A percentile compares a stretch with the other conserved stretches of the same genome.
Evolutionary conservation across 2,888 invertebrate genomes (phyloP).

Genomic region (Drosophila algonquin): DNA sequence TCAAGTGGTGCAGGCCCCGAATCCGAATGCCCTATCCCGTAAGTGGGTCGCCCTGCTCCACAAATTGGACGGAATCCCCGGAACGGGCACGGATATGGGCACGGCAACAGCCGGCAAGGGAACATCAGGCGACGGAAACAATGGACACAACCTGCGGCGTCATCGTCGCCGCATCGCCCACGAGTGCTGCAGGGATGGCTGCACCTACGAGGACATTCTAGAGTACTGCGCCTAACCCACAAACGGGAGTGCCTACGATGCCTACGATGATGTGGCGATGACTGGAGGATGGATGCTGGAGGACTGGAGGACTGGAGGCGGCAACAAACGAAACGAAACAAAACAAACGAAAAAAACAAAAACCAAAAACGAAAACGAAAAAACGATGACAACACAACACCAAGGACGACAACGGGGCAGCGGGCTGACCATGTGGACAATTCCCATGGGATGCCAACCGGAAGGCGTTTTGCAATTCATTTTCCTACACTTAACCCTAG

Average conservation of each 20-base stretch:
- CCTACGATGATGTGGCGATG: neutral
- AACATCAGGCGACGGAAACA: constrained; percentile 12
- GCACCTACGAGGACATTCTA: constrained; percentile 66
- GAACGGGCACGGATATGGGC: neutral
- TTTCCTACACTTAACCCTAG: constrained; percentile 61
- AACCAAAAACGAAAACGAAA: neutral
- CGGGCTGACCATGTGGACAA: constrained; percentile 12
- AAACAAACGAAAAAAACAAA: neutral
- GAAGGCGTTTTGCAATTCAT: constrained; percentile 56
- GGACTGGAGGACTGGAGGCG: neutral
- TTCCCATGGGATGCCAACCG: constrained; percentile 17
- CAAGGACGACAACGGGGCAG: constrained; percentile 2
- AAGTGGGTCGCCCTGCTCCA: constrained; percentile 50
- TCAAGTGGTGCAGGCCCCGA: constrained; percentile 44
- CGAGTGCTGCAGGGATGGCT: constrained; percentile 68
- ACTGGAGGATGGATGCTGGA: neutral
- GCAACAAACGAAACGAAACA: neutral
- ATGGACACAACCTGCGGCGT: constrained; percentile 46
- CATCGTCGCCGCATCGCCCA: constrained; percentile 61
- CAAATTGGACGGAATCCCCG: constrained; percentile 31
- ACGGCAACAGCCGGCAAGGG: too few relatives aligned
- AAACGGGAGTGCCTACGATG: neutral
- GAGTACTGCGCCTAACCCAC: constrained; percentile 61
- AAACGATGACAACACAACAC: constrained; percentile 5
- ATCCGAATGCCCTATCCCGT: constrained; percentile 26